Conservation (phyloP, 2,888 invertebrate species). For the Erannis defoliaria region DNA sequence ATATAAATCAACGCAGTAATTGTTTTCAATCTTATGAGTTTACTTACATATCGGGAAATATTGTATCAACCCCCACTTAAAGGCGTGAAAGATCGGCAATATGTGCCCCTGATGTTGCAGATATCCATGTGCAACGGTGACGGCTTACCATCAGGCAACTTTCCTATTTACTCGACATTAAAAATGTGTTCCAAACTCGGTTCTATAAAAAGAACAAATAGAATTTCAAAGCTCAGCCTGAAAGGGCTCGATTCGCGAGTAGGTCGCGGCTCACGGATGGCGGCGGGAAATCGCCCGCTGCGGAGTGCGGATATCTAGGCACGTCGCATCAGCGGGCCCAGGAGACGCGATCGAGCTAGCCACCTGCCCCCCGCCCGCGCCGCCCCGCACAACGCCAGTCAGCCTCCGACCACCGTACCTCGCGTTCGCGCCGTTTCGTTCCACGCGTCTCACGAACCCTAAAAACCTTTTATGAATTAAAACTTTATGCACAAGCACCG, state of each 20-base stretch:
- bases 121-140: too few species aligned
- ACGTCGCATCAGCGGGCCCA: slow-evolving; percentile 55
- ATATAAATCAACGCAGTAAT: too few species aligned
- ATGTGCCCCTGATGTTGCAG: too few species aligned
- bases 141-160: too few species aligned
- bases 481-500: slow-evolving; percentile 23
- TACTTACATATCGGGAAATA: too few species aligned
- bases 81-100: too few species aligned
- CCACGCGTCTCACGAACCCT: slow-evolving; percentile 21
- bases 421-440: slow-evolving; percentile 9
- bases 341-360: slow-evolving; percentile 62
- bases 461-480: slow-evolving; percentile 37
- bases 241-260: slow-evolving; percentile 17
- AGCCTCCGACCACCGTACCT: slow-evolving; percentile 23
- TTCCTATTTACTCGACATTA: too few species aligned
- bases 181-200: too few species aligned
- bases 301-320: slow-evolving; percentile 57
- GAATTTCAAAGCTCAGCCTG: slow-evolving; percentile 4
- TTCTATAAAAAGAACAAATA: slow-evolving; percentile 1
- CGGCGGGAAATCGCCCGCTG: slow-evolving; percentile 42
- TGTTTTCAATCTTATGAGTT: too few species aligned
- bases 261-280: slow-evolving; percentile 5
- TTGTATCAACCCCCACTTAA: too few species aligned
- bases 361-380: slow-evolving; percentile 57
- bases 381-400: slow-evolving; percentile 18